Evolutionary conservation across 2,113 vertebrate genomes (phyloP), one percentile per base, ranked within the genome.

Genomic region (Pycnonotus jocosus): DNA sequence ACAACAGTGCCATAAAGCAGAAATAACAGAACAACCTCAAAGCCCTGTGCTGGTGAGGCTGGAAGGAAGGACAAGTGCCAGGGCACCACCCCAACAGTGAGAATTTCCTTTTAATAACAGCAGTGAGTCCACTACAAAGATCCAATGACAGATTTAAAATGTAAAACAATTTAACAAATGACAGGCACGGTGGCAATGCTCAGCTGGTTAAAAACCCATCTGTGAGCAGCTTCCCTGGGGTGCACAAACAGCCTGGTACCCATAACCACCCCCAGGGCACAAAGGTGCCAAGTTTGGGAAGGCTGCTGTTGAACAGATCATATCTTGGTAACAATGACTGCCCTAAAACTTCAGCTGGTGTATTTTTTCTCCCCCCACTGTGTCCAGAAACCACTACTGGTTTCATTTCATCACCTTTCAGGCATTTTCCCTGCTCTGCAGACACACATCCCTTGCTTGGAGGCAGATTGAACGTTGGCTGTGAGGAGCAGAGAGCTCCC

Each of bases 21-120:
- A 79, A 81, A 45, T 7, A 48, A 28, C 17, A 82, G 31, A 44
- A 27, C 13, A 15, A 6, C 42, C 35, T 45, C 68, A 64, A 40
- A 83, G 19, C n/a, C 25, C 51, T 13, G 25, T 4, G 22, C 38
- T 56, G 23, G 9, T 13, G 3, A 66, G 51, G 4, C 57, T 60
- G 89, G 27, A 73, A n/a, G 5, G 6, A 54, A 12, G 28, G 79
- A 11, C 8, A 23, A 68, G 40, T 79, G 77, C 31, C 54, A 92
- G 19, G 6, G 30, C 44, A 80, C 73, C 47, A 57, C 7, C 33
- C 84, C 44, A 73, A 38, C 62, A 79, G 65, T 48, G 81, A 91
- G 30, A 80, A 60, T 57, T 91, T 57, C 33, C 42, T 91, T 97
- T 97, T 97, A 96, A 89, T 97, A 77, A 51, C 62, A 92, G 30